Base-by-base conservation (phyloP, 1,140 invertebrate species). In the Radopholus similis region DNA sequence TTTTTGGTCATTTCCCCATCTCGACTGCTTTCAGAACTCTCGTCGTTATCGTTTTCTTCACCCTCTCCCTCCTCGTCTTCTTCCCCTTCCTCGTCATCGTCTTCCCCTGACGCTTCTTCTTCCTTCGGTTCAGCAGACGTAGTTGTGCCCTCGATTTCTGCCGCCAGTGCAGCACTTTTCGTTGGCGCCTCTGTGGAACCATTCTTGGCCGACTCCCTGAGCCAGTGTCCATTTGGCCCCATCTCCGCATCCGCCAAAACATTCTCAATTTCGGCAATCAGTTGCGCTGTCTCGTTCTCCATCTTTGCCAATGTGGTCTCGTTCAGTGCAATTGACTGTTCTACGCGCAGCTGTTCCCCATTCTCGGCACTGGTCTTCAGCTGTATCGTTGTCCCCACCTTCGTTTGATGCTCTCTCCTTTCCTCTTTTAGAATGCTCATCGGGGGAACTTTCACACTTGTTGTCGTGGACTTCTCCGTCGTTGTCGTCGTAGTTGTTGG, bases 191-290 rank as follows among this genome's bases (percentile, higher is more conserved):
- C 21, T 42, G 26, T 11, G 30, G 34, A 30, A 64, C 57, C 3
- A 15, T 30, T 28, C 30, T 32, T 28, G 18, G 21, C 21, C 47
- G 40, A 32, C n/a, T 62, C 37, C 18, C 21, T 51, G 23, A 62
- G 18, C 59, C 59, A 62, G 30, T 62, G 49, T 8, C 40, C 58
- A 23, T 62, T 62, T 28, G 59, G 59, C 1, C 59, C 59, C 30
- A 62, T 32, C 32, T 62, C 59, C 2, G 59, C 66, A 28, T 68
- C 66, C 32, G 44, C 56, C 6, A 68, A 44, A 30, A 68, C 63
- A 68, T 68, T 68, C 40, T 68, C 66, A 15, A 68, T 68, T 37
- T 68, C 66, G 4, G 66, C 38, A 15, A 68, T 68, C 26, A 68
- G 37, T 38, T 68, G 30, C 4, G 49, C 66, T 28, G 66, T 68